Evolutionary conservation across 2,888 invertebrate genomes (phyloP), one percentile per base, ranked within the genome.

Genomic region (Sialis fuliginosa): DNA sequence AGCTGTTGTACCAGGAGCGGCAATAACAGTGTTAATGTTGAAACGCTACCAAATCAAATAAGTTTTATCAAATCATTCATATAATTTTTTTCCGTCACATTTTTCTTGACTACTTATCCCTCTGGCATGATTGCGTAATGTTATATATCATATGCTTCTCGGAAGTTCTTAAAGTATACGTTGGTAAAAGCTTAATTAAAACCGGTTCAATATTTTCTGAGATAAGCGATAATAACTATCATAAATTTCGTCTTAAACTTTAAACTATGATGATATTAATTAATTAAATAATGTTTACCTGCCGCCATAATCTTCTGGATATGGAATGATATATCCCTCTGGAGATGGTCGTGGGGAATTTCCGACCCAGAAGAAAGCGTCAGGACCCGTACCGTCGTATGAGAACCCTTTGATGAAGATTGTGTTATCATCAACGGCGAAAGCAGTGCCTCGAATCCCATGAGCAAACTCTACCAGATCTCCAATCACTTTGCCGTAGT

Each of bases 341-440:
- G 88, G 88, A 54, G 80, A 80, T 2, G 89, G 89, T 52, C 81
- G 73, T 1, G 79, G 72, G 4, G 81, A 78, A 58, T 83, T 85
- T 9, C 90, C 90, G 49, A 88, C 83, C 90, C 89, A 91, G 71
- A 91, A 91, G 68, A 80, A 88, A 1, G 89, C 87, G 61, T 85
- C 87, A 50, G 89, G 87, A 6, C 83, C 89, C 6, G 80, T 81
- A 39, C 91, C 91, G 59, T 90, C 90, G 62, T 91, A 92, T 41
- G 78, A 80, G 65, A 92, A 91, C 39, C 81, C 82, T 58, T 84
- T 81, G 57, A 92, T 81, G 68, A 83, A 90, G 50, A 92, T 73
- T 12, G 90, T 91, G 59, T 73, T 79, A 60, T 91, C 90, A 60
- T 92, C 91, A 6, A 90, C 86, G 0, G 87, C 89, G 66, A 85